Evolutionary conservation across 2,888 invertebrate species (phyloP).

Genomic region (Epinotia ramella): DNA sequence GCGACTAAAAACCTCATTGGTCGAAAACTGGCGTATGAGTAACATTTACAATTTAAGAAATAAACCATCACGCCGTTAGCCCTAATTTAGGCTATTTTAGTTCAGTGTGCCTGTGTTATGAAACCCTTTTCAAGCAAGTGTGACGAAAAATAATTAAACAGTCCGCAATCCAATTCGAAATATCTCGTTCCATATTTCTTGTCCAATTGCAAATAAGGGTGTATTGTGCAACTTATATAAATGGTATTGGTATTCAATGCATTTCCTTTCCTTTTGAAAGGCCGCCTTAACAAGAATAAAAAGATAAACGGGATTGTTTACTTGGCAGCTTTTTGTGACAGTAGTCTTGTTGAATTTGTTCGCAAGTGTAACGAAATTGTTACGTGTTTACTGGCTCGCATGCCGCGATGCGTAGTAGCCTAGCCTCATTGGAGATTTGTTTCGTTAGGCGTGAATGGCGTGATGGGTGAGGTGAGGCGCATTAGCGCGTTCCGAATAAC

Average conservation of each 20-base stretch:
- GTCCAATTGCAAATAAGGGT: slow-evolving; percentile 31
- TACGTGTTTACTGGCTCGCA: not conserved
- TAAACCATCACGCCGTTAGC: no score
- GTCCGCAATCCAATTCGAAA: slow-evolving; percentile 18
- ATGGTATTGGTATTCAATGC: slow-evolving; percentile 45
- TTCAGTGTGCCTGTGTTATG: no score
- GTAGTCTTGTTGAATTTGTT: slow-evolving; percentile 38
- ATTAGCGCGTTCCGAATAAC: no score
- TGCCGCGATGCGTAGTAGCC: no score
- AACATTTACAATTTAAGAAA: no score
- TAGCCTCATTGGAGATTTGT: no score
- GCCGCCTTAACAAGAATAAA: slow-evolving; percentile 33
- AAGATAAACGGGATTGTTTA: slow-evolving; percentile 36
- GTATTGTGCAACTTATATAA: slow-evolving; percentile 39
- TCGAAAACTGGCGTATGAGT: no score
- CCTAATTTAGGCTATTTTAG: no score
- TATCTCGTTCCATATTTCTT: slow-evolving; percentile 33
- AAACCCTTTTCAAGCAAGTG: no score
- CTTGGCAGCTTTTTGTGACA: slow-evolving; percentile 31
- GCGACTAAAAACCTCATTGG: no score
- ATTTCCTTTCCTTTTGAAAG: slow-evolving; percentile 41
- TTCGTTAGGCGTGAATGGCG: no score
- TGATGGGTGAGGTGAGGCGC: no score
- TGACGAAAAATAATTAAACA: slow-evolving; percentile 19
- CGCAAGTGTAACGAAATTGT: slow-evolving; percentile 32